Evolutionary conservation across 2,113 vertebrate species (phyloP), one percentile per base, ranked within the genome.

Genomic region (Acanthisitta chloris): DNA sequence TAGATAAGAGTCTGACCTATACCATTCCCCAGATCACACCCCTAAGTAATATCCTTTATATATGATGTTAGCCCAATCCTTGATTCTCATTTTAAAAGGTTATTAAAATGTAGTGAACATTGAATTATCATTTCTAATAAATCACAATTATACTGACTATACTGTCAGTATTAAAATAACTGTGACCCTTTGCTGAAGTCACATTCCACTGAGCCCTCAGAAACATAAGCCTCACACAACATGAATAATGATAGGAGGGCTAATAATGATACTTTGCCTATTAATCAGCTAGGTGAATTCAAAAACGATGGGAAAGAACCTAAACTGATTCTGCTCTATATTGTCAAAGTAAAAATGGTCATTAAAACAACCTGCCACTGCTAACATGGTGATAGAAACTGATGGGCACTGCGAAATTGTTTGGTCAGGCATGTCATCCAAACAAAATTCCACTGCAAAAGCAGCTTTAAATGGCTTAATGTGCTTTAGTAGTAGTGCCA

Each of bases 121-220:
- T 45, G 65, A 81, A 59, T 87, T 79, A 76, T n/a, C 4, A 51
- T 57, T 78, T 85, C 49, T 48, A 94, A 92, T 85, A 92, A 91
- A 94, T 81, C 73, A 86, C 54, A 88, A 48, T 92, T 91, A 66
- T 36, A 66, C 45, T 55, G 58, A 86, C 91, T 92, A 72, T 36
- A 31, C n/a, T 83, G 62, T 36, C 71, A 65, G 67, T 59, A 81
- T 79, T 95, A 90, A 88, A 95, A 91, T 92, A 94, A 78, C 43
- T 28, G 19, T 64, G 51, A 92, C 65, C 55, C 45, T 92, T 94
- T 88, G 70, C n/a, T 86, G 62, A 59, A 48, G 33, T 28, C 52
- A 52, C 31, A 54, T 73, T 72, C 23, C 45, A 66, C 5, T 46
- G 71, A 90, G 66, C 29, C 64, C 12, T 66, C 51, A 66, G 71